Evolutionary conservation across 2,113 vertebrate species (phyloP), one percentile per base, ranked within the genome.

Genomic region (Paratilapia polleni): DNA sequence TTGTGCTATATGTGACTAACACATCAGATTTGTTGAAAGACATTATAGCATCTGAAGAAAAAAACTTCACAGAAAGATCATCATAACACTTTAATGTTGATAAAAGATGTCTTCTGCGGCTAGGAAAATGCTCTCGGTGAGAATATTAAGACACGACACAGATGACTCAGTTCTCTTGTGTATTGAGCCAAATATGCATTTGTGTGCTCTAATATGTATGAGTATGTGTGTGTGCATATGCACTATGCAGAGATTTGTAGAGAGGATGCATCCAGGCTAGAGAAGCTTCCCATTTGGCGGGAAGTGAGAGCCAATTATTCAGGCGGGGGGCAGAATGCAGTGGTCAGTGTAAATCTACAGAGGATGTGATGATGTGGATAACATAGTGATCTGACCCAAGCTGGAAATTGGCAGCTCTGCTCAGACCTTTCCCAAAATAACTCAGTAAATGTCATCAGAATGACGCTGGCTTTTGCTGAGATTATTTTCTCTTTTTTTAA

Each of bases 401-500:
- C 82, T 88, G 77, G 56, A 83, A 91, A 88, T 80, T 86, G 68
- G 70, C 84, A 85, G 73, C 77, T 81, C 79, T 80, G 57, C 73
- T 12, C 52, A 82, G 90, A 85, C 81, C 76, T 85, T 86, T 87
- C 84, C 78, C 24, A 64, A 93, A 92, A 92, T 92, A 92, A 90
- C 86, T 38, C n/a, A 14, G 60, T 82, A 87, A 94, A 94, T 92
- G 90, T 89, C 89, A 92, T 77, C 49, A 24, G 59, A 38, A 74
- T 28, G 52, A 38, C 5, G 41, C 43, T 64, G 38, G 79, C 36
- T 36, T 77, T 77, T 49, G 41, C 75, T 24, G 63, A 8, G 28
- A 79, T 88, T 80, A 86, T 90, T 73, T 52, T 73, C 80, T 70
- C 43, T 61, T 60, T 26, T 49, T 14, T 80, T 63, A 58, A 38